These are phyloP conservation scores for Sialis fuliginosa DNA, from an alignment of 2,888 invertebrate genomes.

Conservation along the genomic window DNA sequence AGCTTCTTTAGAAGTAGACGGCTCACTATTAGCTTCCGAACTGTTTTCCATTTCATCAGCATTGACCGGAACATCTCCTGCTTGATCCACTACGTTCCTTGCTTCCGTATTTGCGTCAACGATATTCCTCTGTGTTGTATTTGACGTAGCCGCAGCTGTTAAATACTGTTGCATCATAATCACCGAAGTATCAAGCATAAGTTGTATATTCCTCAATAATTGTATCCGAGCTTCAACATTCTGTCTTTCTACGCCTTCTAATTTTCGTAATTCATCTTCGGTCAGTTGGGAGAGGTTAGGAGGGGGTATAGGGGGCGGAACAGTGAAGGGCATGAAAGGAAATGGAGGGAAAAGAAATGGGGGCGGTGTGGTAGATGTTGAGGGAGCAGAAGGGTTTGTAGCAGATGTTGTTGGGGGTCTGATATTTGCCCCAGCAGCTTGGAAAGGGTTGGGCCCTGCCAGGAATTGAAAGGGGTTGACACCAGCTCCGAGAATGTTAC, in stretches of 20 bases:
- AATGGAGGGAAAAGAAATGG: slow-evolving; percentile 34
- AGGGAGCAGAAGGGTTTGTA: slow-evolving; percentile 7
- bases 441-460: slow-evolving; percentile 12
- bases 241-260: slow-evolving; percentile 80
- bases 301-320: slow-evolving; percentile 63
- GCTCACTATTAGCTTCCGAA: not conserved
- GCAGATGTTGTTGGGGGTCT: slow-evolving; percentile 8
- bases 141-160: slow-evolving; percentile 33
- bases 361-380: slow-evolving; percentile 18
- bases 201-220: slow-evolving; percentile 50
- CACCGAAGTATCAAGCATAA: slow-evolving; percentile 84
- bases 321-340: slow-evolving; percentile 34
- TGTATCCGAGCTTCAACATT: slow-evolving; percentile 84
- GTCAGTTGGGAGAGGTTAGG: slow-evolving; percentile 54
- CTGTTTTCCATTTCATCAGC: not conserved
- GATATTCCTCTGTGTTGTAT: not conserved
- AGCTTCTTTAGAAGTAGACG: not conserved
- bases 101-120: not conserved
- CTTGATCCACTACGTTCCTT: slow-evolving; percentile 1
- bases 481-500: not conserved
- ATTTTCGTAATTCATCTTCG: slow-evolving; percentile 63
- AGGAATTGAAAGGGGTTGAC: slow-evolving; percentile 8
- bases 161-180: slow-evolving; percentile 90
- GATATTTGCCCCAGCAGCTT: slow-evolving; percentile 6
- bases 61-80: not conserved